Percentiles rank a stretch among this genome's conserved stretches.
phyloP scores from a whole-genome alignment of 1,140 invertebrate species.

The Pseudachorutes palmiensis region DNA sequence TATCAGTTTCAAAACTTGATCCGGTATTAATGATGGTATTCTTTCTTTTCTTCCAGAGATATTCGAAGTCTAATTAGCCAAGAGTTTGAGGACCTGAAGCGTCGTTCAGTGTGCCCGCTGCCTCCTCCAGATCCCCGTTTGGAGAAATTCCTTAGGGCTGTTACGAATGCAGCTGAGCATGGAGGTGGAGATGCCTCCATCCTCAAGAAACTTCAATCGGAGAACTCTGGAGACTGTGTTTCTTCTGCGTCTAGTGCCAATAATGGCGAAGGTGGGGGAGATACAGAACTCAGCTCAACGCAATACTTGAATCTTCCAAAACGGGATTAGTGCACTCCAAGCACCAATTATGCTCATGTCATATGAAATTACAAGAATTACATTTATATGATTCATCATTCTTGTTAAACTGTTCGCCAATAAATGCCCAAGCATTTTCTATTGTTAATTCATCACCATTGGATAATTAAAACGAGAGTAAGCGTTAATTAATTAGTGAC shows the following conservation, averaged over 20 bases:
- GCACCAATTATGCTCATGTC: too few relatives aligned
- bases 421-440: too few relatives aligned
- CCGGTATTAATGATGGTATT: too few relatives aligned
- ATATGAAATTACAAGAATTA: too few relatives aligned
- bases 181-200: neutral
- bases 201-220: too few relatives aligned
- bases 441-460: too few relatives aligned
- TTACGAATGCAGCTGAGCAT: neutral
- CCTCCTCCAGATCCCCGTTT: neutral
- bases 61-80: neutral
- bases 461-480: too few relatives aligned
- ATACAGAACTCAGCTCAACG: neutral
- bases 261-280: neutral
- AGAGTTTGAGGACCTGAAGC: neutral
- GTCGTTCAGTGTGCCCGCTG: neutral
- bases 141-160: neutral
- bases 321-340: neutral
- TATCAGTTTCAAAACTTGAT: neutral
- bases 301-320: neutral
- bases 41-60: neutral
- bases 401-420: too few relatives aligned
- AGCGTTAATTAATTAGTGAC: too few relatives aligned
- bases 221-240: too few relatives aligned
- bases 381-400: too few relatives aligned
- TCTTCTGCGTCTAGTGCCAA: neutral